Percentiles rank a stretch among this genome's conserved stretches.
Conservation (phyloP, 92 coral and sea anemone genomes). For the Desmophyllum pertusum region DNA sequence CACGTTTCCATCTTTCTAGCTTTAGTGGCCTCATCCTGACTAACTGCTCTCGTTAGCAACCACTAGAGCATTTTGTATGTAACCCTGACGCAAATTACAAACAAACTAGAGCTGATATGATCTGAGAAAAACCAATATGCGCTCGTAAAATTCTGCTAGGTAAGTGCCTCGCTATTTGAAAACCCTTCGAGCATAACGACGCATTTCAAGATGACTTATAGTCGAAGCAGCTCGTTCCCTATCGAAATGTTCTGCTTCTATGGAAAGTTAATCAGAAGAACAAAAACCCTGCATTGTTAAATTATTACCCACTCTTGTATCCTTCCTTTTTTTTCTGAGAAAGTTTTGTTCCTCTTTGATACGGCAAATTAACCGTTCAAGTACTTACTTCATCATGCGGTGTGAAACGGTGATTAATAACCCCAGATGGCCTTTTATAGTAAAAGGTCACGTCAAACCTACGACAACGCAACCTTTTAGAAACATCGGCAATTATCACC, state of each 20-base stretch:
- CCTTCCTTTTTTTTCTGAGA: background rate
- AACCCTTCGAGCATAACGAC: constrained; percentile 3
- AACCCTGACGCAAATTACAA: constrained; percentile 27
- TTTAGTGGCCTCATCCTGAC: background rate
- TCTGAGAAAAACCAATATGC: constrained; percentile 28
- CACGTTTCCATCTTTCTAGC: background rate
- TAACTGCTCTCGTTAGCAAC: background rate
- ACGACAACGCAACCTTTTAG: constrained; percentile 20
- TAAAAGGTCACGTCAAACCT: constrained; percentile 21
- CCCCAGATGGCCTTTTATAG: constrained; percentile 22
- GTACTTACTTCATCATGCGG: constrained; percentile 30
- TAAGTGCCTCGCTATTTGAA: constrained; percentile 1
- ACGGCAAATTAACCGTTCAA: constrained; percentile 22
- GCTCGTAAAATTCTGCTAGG: background rate
- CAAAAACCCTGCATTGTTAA: constrained; percentile 3
- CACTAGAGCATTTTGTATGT: background rate
- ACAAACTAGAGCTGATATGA: constrained; percentile 28
- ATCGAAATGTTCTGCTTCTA: background rate
- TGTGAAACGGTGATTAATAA: constrained; percentile 28
- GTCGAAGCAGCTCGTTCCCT: background rate
- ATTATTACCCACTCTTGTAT: constrained; percentile 13
- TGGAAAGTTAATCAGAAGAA: constrained; percentile 16
- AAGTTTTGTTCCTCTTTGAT: background rate
- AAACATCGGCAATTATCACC: constrained; percentile 35
- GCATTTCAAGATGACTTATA: background rate